A percentile compares a stretch with the other conserved stretches of the same genome.
phyloP scores from a whole-genome alignment of 2,113 vertebrate species.

The Nasalis larvatus region DNA sequence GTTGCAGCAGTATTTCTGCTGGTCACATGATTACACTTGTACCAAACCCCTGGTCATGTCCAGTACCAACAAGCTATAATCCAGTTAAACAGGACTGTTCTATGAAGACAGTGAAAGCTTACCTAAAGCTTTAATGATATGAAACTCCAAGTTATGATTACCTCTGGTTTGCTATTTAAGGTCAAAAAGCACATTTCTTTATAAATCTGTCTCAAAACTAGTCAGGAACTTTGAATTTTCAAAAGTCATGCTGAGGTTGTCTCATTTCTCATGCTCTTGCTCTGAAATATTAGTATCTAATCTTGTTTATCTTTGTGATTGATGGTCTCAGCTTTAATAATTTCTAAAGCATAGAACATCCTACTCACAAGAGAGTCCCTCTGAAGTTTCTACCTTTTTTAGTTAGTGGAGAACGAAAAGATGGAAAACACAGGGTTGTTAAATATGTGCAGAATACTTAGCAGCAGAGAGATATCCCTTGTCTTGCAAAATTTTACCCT shows the following conservation, averaged over 20 bases:
- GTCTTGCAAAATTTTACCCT: not conserved
- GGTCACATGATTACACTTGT: not conserved
- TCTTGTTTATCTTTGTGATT: constrained; percentile 27
- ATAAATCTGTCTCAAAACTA: not conserved
- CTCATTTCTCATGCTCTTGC: not conserved
- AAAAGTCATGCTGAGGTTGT: not conserved
- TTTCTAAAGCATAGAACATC: constrained; percentile 31
- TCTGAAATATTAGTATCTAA: constrained; percentile 53
- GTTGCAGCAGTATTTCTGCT: not conserved
- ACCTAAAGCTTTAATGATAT: not conserved
- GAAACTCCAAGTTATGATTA: not conserved
- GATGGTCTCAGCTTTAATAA: constrained; percentile 42
- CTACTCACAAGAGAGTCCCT: not conserved
- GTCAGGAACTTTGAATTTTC: constrained; percentile 1
- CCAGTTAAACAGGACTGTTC: not conserved
- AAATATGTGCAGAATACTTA: not conserved
- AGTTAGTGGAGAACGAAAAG: not conserved
- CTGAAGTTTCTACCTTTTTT: not conserved
- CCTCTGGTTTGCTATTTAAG: not conserved
- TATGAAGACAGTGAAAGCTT: not conserved
- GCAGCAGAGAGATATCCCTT: not conserved
- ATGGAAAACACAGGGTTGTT: not conserved
- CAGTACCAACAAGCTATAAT: not conserved
- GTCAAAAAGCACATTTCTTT: not conserved
- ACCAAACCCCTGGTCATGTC: not conserved